Base-by-base conservation (phyloP, 1,140 invertebrate species). In the Ceratosolen fusciceps region DNA sequence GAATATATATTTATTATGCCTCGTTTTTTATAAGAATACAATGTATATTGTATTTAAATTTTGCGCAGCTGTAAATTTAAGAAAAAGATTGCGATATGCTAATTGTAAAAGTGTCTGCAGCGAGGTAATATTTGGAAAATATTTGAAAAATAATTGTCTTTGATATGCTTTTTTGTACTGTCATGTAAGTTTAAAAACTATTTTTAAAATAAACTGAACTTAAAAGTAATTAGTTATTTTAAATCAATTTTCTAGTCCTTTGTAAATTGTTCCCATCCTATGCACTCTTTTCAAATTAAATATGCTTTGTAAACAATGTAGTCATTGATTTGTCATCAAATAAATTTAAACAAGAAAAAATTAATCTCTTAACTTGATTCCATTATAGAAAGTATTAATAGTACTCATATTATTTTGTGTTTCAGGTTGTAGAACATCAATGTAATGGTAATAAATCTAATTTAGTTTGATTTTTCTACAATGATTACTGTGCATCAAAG, bases 391-490 rank as follows among this genome's bases (percentile, higher is more conserved):
- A 62, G 54, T 68, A 79, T 74, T 79, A 79, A 79, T 79, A 19
- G 82, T 86, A 74, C 80, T 82, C 85, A 84, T 88, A 85, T 85
- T 82, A 87, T 90, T 90, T 89, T 90, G 88, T 90, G 89, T 90
- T 90, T 88, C 89, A 90, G 89, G 88, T 90, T 85, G 85, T 85
- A 87, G 85, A 87, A 86, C 88, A 84, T 85, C 88, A 88, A 88
- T 87, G 86, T 89, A 84, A 89, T 88, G 89, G 89, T 90, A 90
- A 90, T 87, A 83, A 87, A 85, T 85, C 87, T 86, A 82, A 83
- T 80, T 86, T 88, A 87, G 87, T 85, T 88, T 87, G 84, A 84
- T 77, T 87, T 86, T 83, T 85, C 76, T 86, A 85, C 81, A 81
- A 87, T 82, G 76, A 72, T 85, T 85, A 77, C 56, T 81, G 65